Conservation (phyloP, 2,113 vertebrate species). For the Petaurus breviceps region DNA sequence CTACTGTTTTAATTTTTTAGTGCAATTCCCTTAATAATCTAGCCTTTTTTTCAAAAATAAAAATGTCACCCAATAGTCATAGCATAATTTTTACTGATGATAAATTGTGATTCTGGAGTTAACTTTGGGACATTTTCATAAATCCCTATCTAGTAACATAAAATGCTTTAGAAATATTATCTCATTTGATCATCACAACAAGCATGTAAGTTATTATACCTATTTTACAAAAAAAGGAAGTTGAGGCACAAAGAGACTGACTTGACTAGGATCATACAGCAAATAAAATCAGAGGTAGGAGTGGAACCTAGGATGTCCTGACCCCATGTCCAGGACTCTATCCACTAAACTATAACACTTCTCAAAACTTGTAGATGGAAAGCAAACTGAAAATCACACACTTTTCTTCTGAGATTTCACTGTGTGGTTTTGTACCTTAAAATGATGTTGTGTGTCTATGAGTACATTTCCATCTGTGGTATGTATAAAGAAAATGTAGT, state of each 20-base stretch:
- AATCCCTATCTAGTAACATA: not conserved
- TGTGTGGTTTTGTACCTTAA: not conserved
- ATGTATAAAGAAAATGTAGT: not conserved
- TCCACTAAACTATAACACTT: not conserved
- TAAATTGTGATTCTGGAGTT: not conserved
- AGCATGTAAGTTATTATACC: not conserved
- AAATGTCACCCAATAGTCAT: constrained; percentile 7
- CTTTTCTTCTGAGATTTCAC: constrained; percentile 3
- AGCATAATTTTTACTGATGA: not conserved
- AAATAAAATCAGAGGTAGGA: not conserved
- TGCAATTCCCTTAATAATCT: not conserved
- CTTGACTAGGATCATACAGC: not conserved
- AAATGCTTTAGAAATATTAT: not conserved
- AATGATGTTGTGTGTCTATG: not conserved
- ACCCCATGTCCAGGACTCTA: not conserved
- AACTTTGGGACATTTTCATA: not conserved
- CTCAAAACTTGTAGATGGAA: not conserved
- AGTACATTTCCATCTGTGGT: not conserved
- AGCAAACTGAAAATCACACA: not conserved
- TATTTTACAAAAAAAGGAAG: not conserved
- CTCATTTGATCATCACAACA: not conserved
- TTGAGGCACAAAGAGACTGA: not conserved
- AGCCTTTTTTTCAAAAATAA: not conserved
- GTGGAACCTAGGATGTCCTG: not conserved
- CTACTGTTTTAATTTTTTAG: not conserved